These are phyloP conservation scores for Bucorvus abyssinicus DNA, from an alignment of 2,797 vertebrate genomes.

Conservation along the genomic window DNA sequence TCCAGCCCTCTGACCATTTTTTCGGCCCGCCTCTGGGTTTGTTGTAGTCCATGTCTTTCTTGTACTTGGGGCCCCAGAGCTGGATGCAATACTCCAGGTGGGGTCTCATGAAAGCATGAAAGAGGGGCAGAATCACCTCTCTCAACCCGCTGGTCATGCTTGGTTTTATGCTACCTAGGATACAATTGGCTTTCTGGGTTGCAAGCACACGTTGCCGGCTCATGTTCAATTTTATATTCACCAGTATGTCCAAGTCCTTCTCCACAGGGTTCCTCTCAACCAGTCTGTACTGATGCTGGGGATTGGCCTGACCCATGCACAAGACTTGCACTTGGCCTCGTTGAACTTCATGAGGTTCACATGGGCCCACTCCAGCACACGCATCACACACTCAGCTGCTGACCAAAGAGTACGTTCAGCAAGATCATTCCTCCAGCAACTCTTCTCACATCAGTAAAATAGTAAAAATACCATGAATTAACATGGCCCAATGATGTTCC, in stretches of 20 bases:
- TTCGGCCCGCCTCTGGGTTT: neutral
- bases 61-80: neutral
- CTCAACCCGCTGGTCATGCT: neutral
- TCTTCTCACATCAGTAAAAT: neutral
- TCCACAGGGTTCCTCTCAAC: neutral
- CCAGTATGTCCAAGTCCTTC: neutral
- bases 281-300: neutral
- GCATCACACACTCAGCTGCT: too few relatives aligned
- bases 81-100: neutral
- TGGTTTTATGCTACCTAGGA: neutral
- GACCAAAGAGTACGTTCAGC: too few relatives aligned
- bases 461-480: neutral
- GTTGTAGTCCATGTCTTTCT: neutral
- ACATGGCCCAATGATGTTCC: neutral
- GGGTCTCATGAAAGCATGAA: neutral
- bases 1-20: neutral
- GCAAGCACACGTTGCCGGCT: accelerated
- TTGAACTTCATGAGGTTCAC: neutral
- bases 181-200: neutral
- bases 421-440: neutral
- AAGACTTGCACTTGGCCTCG: neutral
- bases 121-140: neutral
- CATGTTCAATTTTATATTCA: neutral
- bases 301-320: neutral
- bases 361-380: too few relatives aligned